A percentile compares a stretch with the other conserved stretches of the same genome.
Conservation (phyloP, 2,113 vertebrate species). For the Engraulis encrasicolus region DNA sequence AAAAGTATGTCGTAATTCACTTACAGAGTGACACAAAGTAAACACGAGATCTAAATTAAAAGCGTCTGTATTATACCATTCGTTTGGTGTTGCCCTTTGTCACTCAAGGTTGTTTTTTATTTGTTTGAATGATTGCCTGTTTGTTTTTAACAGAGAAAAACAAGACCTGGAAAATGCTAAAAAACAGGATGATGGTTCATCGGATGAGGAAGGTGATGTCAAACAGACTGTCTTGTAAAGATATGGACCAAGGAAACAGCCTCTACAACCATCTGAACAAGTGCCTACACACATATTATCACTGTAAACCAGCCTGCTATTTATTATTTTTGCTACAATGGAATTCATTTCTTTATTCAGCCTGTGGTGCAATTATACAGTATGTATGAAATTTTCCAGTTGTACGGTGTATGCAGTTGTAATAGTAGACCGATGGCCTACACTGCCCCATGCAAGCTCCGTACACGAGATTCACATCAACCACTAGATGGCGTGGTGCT, state of each 20-base stretch:
- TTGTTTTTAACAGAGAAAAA: background rate
- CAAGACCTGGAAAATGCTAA: background rate
- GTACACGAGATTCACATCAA: background rate
- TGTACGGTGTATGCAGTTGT: background rate
- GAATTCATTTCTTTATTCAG: background rate
- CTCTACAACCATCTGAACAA: background rate
- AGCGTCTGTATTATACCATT: background rate
- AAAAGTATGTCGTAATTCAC: background rate
- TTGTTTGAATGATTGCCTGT: too few relatives aligned
- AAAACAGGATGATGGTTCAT: background rate
- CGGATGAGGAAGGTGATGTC: background rate
- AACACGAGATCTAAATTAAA: background rate
- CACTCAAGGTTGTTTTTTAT: background rate
- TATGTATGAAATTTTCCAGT: background rate
- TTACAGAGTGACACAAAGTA: background rate
- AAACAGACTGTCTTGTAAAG: background rate
- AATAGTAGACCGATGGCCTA: background rate
- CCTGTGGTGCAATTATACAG: background rate
- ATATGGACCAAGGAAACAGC: background rate
- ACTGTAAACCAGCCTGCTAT: background rate
- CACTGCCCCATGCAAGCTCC: background rate
- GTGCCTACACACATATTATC: background rate
- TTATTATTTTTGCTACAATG: background rate
- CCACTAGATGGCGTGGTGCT: conserved; percentile 19
- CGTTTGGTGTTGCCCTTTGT: background rate